A percentile compares a stretch with the other conserved stretches of the same genome.
These are phyloP conservation scores for Osmerus eperlanus DNA, from an alignment of 2,113 vertebrate genomes.

Conservation along the genomic window DNA sequence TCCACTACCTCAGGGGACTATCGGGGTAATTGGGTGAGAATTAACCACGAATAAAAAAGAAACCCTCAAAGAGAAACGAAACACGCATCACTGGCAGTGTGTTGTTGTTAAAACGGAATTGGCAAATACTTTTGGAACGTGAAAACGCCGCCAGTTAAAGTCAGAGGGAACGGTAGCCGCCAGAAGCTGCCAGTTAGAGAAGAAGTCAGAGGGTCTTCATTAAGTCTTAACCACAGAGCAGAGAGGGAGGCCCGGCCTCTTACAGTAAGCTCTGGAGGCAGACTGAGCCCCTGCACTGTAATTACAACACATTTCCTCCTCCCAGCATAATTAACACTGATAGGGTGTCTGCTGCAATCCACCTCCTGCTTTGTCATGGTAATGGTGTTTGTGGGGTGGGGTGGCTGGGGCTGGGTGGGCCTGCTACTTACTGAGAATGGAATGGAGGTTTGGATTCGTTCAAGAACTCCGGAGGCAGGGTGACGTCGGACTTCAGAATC, in stretches of 20 bases:
- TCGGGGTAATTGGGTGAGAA: slow-evolving; percentile 5
- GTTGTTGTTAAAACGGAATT: not conserved
- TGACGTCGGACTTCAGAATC: not conserved
- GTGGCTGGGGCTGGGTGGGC: slow-evolving; percentile 41
- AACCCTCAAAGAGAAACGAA: not conserved
- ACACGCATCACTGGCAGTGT: not conserved
- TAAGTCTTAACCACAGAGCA: slow-evolving; percentile 51
- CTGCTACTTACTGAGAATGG: not conserved
- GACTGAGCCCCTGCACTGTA: slow-evolving; percentile 61
- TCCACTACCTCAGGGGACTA: slow-evolving; percentile 5
- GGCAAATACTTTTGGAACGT: not conserved
- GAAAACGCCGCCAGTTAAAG: not conserved
- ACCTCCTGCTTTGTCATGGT: slow-evolving; percentile 52
- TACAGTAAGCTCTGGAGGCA: slow-evolving; percentile 23
- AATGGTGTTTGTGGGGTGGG: slow-evolving; percentile 33
- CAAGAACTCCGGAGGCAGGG: not conserved
- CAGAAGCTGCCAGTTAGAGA: slow-evolving; percentile 37
- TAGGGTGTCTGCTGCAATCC: slow-evolving; percentile 52
- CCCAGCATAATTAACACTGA: slow-evolving; percentile 59
- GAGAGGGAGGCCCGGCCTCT: slow-evolving; percentile 28
- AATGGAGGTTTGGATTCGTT: not conserved
- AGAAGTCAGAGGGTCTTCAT: slow-evolving; percentile 53
- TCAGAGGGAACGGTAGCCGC: slow-evolving; percentile 45
- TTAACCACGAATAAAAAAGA: slow-evolving; percentile 12
- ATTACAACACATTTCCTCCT: slow-evolving; percentile 60